Percentiles rank a stretch among this genome's conserved stretches.
Conservation (phyloP, 2,888 invertebrate genomes). For the Sericinus montela region DNA sequence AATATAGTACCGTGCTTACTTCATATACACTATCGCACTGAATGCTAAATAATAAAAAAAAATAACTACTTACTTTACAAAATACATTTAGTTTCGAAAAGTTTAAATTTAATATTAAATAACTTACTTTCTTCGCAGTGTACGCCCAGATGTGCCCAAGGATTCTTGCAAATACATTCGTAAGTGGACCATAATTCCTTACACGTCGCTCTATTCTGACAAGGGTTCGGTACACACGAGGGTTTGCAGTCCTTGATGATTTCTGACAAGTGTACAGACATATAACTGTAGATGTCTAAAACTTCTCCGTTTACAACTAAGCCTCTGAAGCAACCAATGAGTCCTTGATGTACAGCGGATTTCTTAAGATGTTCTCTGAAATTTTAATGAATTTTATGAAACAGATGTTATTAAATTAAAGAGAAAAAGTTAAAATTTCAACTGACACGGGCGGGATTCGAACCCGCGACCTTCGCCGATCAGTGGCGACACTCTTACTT, state of each 20-base stretch:
- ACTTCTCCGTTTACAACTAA: slow-evolving; percentile 95
- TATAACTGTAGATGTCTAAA: slow-evolving; percentile 93
- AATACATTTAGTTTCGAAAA: too few relatives aligned
- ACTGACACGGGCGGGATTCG: too few relatives aligned
- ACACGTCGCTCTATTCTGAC: slow-evolving; percentile 93
- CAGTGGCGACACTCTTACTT: too few relatives aligned
- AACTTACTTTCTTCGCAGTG: slow-evolving; percentile 94
- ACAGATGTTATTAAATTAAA: too few relatives aligned
- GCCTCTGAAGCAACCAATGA: slow-evolving; percentile 96
- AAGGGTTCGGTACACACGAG: slow-evolving; percentile 96
- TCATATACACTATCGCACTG: too few relatives aligned
- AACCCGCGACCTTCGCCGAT: too few relatives aligned
- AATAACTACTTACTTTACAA: too few relatives aligned
- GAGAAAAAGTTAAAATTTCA: too few relatives aligned
- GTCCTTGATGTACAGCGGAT: slow-evolving; percentile 90
- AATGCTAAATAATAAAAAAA: too few relatives aligned
- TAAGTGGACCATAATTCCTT: slow-evolving; percentile 96
- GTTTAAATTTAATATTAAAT: not conserved
- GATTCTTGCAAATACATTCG: slow-evolving; percentile 94
- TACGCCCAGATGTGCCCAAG: slow-evolving; percentile 94
- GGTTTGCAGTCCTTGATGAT: slow-evolving; percentile 96
- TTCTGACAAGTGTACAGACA: slow-evolving; percentile 94
- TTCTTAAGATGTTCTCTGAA: slow-evolving; percentile 88
- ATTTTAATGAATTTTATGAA: slow-evolving; percentile 19
- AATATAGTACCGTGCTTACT: too few relatives aligned